Percentiles rank a stretch among this genome's conserved stretches.
Evolutionary conservation across 2,797 vertebrate genomes (phyloP).

Genomic region (Stomatorhinus walkeri): DNA sequence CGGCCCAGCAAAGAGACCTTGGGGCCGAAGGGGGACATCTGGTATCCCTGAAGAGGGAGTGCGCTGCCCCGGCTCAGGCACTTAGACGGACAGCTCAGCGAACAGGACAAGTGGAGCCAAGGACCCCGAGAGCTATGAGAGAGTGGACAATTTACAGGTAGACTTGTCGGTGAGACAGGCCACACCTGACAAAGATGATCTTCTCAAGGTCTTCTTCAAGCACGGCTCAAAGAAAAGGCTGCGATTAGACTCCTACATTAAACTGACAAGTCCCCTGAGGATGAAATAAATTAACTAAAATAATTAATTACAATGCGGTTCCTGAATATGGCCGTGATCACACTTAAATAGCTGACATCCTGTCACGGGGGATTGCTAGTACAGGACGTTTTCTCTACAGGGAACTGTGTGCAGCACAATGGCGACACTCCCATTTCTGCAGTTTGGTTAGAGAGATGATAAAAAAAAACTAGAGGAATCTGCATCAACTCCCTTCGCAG

Average conservation of each 20-base stretch:
- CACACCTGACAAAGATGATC: neutral
- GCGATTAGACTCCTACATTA: neutral
- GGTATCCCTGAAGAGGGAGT: neutral
- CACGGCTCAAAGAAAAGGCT: neutral
- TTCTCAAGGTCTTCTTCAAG: slow-evolving; percentile 2
- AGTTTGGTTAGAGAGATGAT: neutral
- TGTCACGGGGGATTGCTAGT: neutral
- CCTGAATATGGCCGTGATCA: neutral
- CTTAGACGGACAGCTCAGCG: neutral
- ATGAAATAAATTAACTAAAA: neutral
- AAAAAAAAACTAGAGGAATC: neutral
- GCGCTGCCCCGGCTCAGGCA: neutral
- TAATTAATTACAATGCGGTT: neutral
- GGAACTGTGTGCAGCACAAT: neutral
- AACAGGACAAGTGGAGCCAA: neutral
- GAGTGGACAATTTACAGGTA: neutral
- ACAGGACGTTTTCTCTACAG: neutral
- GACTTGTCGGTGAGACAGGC: neutral
- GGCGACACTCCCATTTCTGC: neutral
- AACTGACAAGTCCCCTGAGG: neutral
- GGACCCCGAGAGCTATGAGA: neutral
- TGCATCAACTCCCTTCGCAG: neutral
- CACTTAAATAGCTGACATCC: neutral
- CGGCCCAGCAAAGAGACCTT: neutral
- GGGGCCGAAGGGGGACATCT: neutral